Conservation (phyloP, 2,888 invertebrate species). For the Mactromeris polynyma region DNA sequence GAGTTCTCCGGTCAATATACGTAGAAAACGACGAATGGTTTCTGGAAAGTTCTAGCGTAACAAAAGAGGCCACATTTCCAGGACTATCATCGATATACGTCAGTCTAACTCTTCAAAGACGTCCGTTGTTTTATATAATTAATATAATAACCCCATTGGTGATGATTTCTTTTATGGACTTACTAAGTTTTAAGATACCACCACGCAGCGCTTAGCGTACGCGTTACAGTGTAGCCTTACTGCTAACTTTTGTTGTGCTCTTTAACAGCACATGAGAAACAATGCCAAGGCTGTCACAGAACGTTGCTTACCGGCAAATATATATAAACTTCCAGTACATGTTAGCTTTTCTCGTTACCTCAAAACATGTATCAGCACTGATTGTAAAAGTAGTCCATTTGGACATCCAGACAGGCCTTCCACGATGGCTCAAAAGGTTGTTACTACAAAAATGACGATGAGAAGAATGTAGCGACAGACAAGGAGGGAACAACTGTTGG, state of each 20-base stretch:
- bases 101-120: neutral
- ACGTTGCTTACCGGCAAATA: conserved; percentile 1
- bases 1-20: neutral
- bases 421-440: neutral
- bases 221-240: conserved; percentile 2
- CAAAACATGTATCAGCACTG: neutral
- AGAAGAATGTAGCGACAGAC: neutral
- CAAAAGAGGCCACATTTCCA: neutral
- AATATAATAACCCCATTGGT: neutral
- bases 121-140: conserved; percentile 1
- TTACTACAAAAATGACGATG: neutral
- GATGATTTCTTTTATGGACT: neutral
- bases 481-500: neutral
- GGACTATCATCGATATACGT: neutral
- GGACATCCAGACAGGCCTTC: neutral
- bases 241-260: conserved; percentile 13
- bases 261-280: neutral
- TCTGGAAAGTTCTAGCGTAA: no score
- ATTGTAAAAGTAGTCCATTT: neutral
- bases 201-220: neutral
- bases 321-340: neutral
- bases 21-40: conserved; percentile 18
- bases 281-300: no score
- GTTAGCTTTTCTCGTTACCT: neutral
- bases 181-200: no score